Base-by-base conservation (phyloP, 2,797 vertebrate species). In the Loris lydekkerianus region DNA sequence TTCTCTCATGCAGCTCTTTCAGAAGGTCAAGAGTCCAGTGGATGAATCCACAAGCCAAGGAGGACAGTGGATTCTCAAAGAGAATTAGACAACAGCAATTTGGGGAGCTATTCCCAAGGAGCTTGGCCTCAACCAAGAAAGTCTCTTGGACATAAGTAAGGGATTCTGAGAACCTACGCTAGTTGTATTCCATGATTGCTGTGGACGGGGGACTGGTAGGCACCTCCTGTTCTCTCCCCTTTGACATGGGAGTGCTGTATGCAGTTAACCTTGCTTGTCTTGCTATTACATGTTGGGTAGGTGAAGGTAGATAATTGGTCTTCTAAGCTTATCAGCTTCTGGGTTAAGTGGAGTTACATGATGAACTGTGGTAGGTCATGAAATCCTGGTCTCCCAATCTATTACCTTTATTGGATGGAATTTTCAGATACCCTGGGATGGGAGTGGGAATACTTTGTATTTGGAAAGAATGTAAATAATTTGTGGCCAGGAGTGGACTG, bases 301-400 rank as follows among this genome's bases (percentile, higher is more conserved):
- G n/a, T 80, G 65, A 86, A 21, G 27, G 58, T 29, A 46, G 73
- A 70, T 67, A 80, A 53, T 20, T 95, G 80, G 58, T 89, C 76
- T 69, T 90, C 67, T 83, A 85, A 95, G 46, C 31, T 91, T n/a
- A 69, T 69, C 75, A 75, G 43, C 6, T 31, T 96, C 80, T 77
- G 56, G n/a, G 34, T 86, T 53, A 80, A 86, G 40, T 94, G 92
- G 40, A 80, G 23, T 17, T 91, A 56, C 40, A 31, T 17, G 65
- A 49, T 49, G 67, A 76, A 25, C 56, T 93, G 56, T 65, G 81
- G 87, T 92, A 65, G 27, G 23, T n/a, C 56, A 49, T 31, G 43
- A 78, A 15, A 81, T 77, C 77, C 60, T 78, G 49, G 40, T 78
- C 58, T 75, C 93, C 40, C 69, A 96, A 67, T 10, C 11, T 31